A percentile compares a stretch with the other conserved stretches of the same genome.
Evolutionary conservation across 2,797 vertebrate genomes (phyloP).

Genomic region (Kryptolebias ocellatus): DNA sequence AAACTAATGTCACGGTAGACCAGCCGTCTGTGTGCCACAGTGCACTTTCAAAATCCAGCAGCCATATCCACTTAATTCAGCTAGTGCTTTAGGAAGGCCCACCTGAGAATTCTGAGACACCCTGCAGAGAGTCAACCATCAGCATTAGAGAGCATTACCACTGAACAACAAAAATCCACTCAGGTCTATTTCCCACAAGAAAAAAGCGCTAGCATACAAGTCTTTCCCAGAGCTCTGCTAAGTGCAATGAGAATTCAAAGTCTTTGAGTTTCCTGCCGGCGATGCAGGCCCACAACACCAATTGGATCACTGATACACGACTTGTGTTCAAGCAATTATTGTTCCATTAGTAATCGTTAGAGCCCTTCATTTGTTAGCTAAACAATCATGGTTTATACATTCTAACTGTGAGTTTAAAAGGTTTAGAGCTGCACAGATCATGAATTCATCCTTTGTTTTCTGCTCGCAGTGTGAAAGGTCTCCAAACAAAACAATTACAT

Average conservation of each 20-base stretch:
- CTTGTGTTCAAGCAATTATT: constrained; percentile 61
- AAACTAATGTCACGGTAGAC: constrained; percentile 70
- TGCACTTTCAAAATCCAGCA: constrained; percentile 72
- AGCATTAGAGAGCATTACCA: constrained; percentile 81
- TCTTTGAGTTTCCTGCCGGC: constrained; percentile 52
- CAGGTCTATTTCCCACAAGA: constrained; percentile 71
- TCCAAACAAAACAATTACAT: constrained; percentile 76
- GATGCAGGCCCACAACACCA: constrained; percentile 53
- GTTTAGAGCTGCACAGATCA: constrained; percentile 41
- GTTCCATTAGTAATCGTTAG: constrained; percentile 64
- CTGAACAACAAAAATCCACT: constrained; percentile 70
- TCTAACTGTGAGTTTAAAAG: constrained; percentile 56
- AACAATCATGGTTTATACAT: constrained; percentile 59
- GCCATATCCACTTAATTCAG: constrained; percentile 80
- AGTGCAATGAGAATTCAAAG: constrained; percentile 67
- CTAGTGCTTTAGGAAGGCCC: constrained; percentile 73
- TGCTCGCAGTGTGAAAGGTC: constrained; percentile 47
- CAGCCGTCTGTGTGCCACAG: constrained; percentile 61
- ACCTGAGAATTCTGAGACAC: constrained; percentile 78
- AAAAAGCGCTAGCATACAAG: constrained; percentile 49
- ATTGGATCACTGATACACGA: constrained; percentile 51
- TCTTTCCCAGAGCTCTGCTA: constrained; percentile 67
- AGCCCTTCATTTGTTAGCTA: constrained; percentile 65
- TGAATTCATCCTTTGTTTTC: constrained; percentile 56
- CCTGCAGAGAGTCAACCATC: constrained; percentile 80